phyloP scores from a whole-genome alignment of 2,888 invertebrate species.

The Chrysolina americana region DNA sequence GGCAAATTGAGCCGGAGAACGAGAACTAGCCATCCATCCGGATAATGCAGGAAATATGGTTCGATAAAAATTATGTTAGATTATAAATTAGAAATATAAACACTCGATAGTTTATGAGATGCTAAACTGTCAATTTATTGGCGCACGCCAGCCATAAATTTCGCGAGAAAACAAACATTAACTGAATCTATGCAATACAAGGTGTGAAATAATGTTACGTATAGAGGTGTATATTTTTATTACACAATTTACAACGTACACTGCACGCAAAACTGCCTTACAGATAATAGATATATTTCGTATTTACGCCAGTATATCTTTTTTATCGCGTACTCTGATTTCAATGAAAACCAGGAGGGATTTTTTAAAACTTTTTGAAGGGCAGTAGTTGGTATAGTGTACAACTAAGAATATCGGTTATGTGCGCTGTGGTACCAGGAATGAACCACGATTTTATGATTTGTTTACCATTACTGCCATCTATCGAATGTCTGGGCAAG shows the following conservation, averaged over 20 bases:
- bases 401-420: no score
- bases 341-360: background rate
- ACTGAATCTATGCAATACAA: conserved; percentile 48
- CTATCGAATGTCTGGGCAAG: no score
- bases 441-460: no score
- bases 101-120: conserved; percentile 49
- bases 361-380: no score
- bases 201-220: conserved; percentile 50
- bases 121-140: conserved; percentile 52
- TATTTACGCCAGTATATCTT: background rate
- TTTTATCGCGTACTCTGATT: background rate
- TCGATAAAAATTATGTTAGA: conserved; percentile 43
- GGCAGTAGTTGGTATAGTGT: no score
- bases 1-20: background rate
- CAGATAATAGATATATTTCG: conserved; percentile 20
- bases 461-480: no score
- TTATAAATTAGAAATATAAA: conserved; percentile 50
- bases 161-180: conserved; percentile 49
- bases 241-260: conserved; percentile 34
- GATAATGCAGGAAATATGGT: conserved; percentile 37
- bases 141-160: conserved; percentile 46
- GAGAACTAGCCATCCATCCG: conserved; percentile 11
- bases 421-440: no score
- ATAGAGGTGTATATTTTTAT: conserved; percentile 44
- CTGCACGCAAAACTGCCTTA: conserved; percentile 19